Evolutionary conservation across 2,113 vertebrate genomes (phyloP).

Genomic region (Muntiacus muntjak): DNA sequence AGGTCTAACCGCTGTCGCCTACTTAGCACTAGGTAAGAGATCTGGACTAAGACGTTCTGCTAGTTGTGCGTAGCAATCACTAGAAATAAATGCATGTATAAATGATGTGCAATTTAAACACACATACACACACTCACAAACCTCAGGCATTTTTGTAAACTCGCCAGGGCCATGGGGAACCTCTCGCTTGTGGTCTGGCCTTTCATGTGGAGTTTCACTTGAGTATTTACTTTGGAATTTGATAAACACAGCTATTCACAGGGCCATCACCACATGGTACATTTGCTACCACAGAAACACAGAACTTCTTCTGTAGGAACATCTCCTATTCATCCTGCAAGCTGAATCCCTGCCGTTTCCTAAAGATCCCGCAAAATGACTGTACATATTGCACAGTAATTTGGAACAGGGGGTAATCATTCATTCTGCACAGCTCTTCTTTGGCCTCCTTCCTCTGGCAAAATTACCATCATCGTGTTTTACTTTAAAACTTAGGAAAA

Average conservation of each 20-base stretch:
- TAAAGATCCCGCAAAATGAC: slow-evolving; percentile 5
- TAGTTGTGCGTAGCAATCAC: not conserved
- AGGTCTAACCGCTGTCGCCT: not conserved
- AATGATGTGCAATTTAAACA: not conserved
- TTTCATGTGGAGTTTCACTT: slow-evolving; percentile 44
- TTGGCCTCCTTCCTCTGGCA: not conserved
- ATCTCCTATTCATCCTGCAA: not conserved
- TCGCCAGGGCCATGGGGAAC: not conserved
- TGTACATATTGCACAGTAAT: not conserved
- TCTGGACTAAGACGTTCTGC: not conserved
- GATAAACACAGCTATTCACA: slow-evolving; percentile 60
- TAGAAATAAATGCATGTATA: not conserved
- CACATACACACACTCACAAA: not conserved
- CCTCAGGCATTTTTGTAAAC: slow-evolving; percentile 46
- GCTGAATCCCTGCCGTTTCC: not conserved
- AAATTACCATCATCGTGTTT: not conserved
- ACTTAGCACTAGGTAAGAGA: not conserved
- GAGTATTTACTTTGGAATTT: slow-evolving; percentile 66
- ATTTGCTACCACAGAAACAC: slow-evolving; percentile 33
- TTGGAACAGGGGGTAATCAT: not conserved
- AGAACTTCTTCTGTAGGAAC: not conserved
- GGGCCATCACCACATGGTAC: not conserved
- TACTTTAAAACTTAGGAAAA: slow-evolving; percentile 4
- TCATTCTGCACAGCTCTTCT: not conserved
- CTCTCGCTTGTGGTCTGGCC: slow-evolving; percentile 48